These are phyloP conservation scores for Aleiodes leptofemur DNA, from an alignment of 2,888 invertebrate genomes.

Conservation along the genomic window DNA sequence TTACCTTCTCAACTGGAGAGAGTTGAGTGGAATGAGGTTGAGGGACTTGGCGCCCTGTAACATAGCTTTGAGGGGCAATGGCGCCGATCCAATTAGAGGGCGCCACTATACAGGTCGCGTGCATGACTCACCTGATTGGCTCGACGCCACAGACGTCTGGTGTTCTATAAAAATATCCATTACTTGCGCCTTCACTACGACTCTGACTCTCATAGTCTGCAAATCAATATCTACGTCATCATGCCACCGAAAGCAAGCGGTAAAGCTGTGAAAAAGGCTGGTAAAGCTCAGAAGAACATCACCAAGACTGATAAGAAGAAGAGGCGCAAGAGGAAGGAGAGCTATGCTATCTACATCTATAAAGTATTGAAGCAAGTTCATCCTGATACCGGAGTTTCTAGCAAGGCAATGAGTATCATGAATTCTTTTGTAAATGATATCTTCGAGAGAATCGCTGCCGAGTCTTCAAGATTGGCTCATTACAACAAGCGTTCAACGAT, in stretches of 20 bases:
- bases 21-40: too few species aligned
- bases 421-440: too few species aligned
- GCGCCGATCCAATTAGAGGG: not conserved
- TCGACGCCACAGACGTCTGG: not conserved
- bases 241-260: conserved; percentile 19
- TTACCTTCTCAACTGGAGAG: not conserved
- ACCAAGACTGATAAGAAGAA: conserved; percentile 78
- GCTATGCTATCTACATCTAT: too few species aligned
- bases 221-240: not conserved
- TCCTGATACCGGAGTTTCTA: too few species aligned
- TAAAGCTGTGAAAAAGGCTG: conserved; percentile 76
- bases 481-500: conserved; percentile 16
- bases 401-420: too few species aligned
- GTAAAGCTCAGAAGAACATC: conserved; percentile 75
- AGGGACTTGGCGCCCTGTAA: not conserved
- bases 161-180: not conserved
- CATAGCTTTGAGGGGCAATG: not conserved
- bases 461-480: conserved; percentile 64
- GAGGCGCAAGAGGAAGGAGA: too few species aligned
- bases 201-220: too few species aligned
- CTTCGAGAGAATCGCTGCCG: conserved; percentile 78
- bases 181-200: not conserved
- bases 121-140: not conserved
- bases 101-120: not conserved
- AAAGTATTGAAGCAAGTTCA: too few species aligned